Conservation (phyloP, 2,888 invertebrate species). For the Coenonympha glycerion region DNA sequence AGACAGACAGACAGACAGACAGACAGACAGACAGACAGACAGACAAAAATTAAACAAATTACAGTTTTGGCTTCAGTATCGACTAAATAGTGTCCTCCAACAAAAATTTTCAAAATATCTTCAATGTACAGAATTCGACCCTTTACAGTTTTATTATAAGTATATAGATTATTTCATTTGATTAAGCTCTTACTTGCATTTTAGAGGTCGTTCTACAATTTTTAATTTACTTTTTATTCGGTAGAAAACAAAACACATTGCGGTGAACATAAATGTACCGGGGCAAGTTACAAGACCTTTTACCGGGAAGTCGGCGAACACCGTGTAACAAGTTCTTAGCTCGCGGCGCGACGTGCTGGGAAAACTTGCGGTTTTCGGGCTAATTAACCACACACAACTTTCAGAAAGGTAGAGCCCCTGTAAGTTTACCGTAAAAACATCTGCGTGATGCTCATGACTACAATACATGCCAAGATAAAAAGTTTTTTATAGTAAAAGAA, state of each 20-base stretch:
- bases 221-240: too few species aligned
- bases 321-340: slow-evolving; percentile 52
- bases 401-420: slow-evolving; percentile 48
- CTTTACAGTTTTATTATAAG: too few species aligned
- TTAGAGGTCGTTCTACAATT: too few species aligned
- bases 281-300: slow-evolving; percentile 23
- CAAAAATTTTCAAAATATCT: too few species aligned
- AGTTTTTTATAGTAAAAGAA: background rate
- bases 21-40: too few species aligned
- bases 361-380: slow-evolving; percentile 55
- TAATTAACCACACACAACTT: slow-evolving; percentile 63
- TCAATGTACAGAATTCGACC: too few species aligned
- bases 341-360: slow-evolving; percentile 54
- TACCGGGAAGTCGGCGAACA: slow-evolving; percentile 38
- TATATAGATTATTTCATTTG: too few species aligned
- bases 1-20: too few species aligned
- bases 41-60: too few species aligned
- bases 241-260: slow-evolving; percentile 1
- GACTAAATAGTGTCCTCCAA: too few species aligned
- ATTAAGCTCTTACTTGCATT: too few species aligned
- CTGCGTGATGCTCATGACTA: slow-evolving; percentile 16
- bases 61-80: too few species aligned
- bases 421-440: slow-evolving; percentile 41
- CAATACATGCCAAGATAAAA: slow-evolving; percentile 1
- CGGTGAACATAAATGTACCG: background rate